Evolutionary conservation across 2,113 vertebrate genomes (phyloP), one percentile per base, ranked within the genome.

Genomic region (Cettia cetti): DNA sequence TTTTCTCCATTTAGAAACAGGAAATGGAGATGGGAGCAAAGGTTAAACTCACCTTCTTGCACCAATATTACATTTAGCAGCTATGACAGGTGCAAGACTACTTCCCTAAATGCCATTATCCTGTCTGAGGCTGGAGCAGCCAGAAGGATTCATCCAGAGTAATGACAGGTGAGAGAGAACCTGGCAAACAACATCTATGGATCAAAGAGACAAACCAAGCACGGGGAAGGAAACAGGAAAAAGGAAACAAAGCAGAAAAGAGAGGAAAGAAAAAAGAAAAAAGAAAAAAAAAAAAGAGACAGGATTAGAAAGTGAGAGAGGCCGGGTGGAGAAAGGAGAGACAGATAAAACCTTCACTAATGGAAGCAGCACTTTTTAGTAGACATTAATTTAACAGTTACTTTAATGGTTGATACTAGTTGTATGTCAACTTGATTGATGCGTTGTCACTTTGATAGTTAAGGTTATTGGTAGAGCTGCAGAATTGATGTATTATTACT

Each of bases 341-440:
- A 81, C 1, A 2, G 70, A 88, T 92, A 95, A 95, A 97, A 95
- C 61, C 65, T 54, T 86, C 82, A 74, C 92, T 97, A 95, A 97
- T 96, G 96, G 95, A 96, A 94, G 90, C 70, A 94, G 94, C 40
- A 79, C 88, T 95, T 95, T 84, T 95, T 91, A 91, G 96, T 63
- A 97, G 96, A 95, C 94, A 89, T 94, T 94, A 97, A 97, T 97
- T 97, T 96, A 96, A 95, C 81, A 96, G 94, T 95, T 97, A 88
- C 96, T 96, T 96, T 97, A 97, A 96, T 96, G 96, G 95, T 82
- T 97, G 96, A 96, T 96, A 96, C 92, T 96, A 95, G 70, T 93
- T 97, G 94, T 93, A 96, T 65, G 95, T 97, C 97, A 97, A 80
- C 94, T 95, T 97, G 96, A 97, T 97, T 93, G 97, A 97, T 94